Base-by-base conservation (phyloP, 1,140 invertebrate species). In the Acromyrmex heyeri region DNA sequence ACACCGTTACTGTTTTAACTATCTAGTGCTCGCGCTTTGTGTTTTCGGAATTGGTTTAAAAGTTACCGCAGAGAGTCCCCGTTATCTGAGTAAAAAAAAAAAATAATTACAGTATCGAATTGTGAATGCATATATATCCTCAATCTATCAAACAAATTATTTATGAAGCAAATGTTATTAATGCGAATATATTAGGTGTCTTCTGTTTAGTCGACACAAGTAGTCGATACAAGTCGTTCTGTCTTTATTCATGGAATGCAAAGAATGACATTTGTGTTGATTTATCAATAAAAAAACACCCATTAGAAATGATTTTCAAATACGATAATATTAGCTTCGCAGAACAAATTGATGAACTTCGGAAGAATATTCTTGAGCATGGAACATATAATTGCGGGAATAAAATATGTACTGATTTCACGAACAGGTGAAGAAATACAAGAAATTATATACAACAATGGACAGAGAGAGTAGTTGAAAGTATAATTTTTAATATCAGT, bases 1-100 rank as follows among this genome's bases (percentile, higher is more conserved):
- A 72, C 64, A 38, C 30, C 34, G 48, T 30, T 82, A 48, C 27
- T 34, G 65, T 44, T 82, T 81, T 92, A 91, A 91, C 90, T 88
- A 92, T 86, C 91, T 89, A 67, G 62, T 75, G 70, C 77, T 67
- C 86, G 59, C 18, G 38, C 61, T 78, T 64, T 65, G 76, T 65
- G 59, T 65, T 78, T 78, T 65, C 44, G 44, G 18, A 78, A 65
- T 78, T 78, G 76, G 34, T 65, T 78, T 65, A 78, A 78, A 65
- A 65, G 38, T 78, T 44, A 48, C 61, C 38, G 27, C 59, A 48
- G 76, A 61, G 44, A 78, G 18, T 65, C 30, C 24, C 59, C 12
- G 16, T 44, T 77, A 62, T 48, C 57, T n/a, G 8, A 18, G 4
- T 14, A 38, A 34, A 75, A 30, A 30, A 27, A 57, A 55, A 53